Base-by-base conservation (phyloP, 2,113 vertebrate genomes). In the Corvus cornix region DNA sequence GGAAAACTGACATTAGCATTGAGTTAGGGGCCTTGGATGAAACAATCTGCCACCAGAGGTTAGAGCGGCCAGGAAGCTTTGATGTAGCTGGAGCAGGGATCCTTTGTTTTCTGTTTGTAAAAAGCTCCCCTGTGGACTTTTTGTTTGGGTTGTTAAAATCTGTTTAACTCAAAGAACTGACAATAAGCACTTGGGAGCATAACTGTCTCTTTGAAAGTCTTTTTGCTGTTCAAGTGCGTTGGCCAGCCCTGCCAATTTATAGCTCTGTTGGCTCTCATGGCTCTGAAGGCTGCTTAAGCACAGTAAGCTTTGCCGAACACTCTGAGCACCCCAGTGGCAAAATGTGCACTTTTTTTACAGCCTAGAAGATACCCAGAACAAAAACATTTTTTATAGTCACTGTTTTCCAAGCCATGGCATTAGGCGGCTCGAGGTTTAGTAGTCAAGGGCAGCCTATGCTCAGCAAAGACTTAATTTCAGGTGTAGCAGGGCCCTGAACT, bases 121-220 rank as follows among this genome's bases (percentile, higher is more conserved):
- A 94, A 94, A 68, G 84, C 84, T 97, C 89, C 94, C 93, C 78
- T 35, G 87, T 51, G 94, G 82, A 94, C 72, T 85, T 96, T 96
- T 96, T 96, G 90, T 97, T 95, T 94, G 89, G 87, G 74, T 94
- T 97, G 94, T 96, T 94, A 95, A 95, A 93, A 91, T 95, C 94
- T 95, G 91, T 94, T 95, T 95, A 94, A 95, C 94, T 92, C 94
- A 93, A 96, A 95, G 66, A 94, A 83, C 91, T 90, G 90, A 95
- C 89, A 95, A 88, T 77, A 94, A 93, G 87, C 87, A 90, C 97
- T 91, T 92, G 93, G 93, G 90, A 96, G 58, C 83, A 90, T 93
- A 93, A 90, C 87, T 62, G 18, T 64, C 89, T 93, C 85, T 97
- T 89, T 96, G 91, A 89, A 95, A 96, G 82, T 84, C 92, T 92